Evolutionary conservation across 2,797 vertebrate genomes (phyloP).

Genomic region (Furcifer pardalis): DNA sequence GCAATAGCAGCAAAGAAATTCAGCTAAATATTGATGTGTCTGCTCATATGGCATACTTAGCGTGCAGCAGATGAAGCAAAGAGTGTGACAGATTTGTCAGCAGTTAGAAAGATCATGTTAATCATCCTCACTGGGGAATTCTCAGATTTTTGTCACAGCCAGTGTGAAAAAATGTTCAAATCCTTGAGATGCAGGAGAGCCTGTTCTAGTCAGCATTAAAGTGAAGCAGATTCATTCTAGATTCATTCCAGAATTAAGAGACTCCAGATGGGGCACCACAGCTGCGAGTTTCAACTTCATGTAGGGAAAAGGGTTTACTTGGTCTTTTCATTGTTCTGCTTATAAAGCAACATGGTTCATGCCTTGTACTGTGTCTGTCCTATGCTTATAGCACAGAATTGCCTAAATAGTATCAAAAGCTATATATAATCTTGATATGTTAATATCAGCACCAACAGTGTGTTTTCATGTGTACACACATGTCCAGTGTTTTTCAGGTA

Average conservation of each 20-base stretch:
- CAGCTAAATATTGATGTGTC: slow-evolving; percentile 25
- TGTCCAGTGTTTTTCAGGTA: too few species aligned
- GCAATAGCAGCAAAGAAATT: background rate
- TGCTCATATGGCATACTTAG: slow-evolving; percentile 24
- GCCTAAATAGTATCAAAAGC: too few species aligned
- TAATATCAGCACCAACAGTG: too few species aligned
- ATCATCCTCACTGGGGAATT: slow-evolving; percentile 2
- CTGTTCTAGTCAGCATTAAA: background rate
- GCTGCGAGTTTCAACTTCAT: background rate
- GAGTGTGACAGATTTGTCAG: slow-evolving; percentile 31
- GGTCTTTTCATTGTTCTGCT: too few species aligned
- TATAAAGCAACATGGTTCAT: background rate
- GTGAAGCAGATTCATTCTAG: background rate
- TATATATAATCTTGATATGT: too few species aligned
- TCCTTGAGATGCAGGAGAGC: background rate
- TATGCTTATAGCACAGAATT: too few species aligned
- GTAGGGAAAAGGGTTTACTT: background rate
- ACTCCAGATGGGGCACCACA: background rate
- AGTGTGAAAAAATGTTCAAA: background rate
- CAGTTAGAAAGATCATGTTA: slow-evolving; percentile 10
- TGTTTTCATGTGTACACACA: too few species aligned
- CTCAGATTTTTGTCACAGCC: slow-evolving; percentile 12
- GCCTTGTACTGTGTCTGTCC: background rate
- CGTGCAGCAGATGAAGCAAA: slow-evolving; percentile 26
- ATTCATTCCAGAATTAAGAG: background rate